Evolutionary conservation across 1,140 invertebrate genomes (phyloP), one percentile per base, ranked within the genome.

Genomic region (Cephus cinctus): DNA sequence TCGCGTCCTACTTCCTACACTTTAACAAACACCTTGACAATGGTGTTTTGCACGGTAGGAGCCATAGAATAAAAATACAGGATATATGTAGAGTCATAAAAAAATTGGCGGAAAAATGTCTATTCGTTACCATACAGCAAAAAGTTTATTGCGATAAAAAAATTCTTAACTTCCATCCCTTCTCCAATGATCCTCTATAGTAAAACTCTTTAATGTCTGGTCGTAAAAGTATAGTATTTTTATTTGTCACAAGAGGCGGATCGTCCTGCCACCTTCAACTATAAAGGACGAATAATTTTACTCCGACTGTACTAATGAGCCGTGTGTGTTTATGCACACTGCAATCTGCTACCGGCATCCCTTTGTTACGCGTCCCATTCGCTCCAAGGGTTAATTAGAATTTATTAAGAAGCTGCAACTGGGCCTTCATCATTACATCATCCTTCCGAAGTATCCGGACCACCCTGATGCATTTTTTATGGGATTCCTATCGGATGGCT

Each of bases 341-440:
- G 51, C 52, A 57, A 65, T 63, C 47, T 49, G 62, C 65, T 67
- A 67, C 65, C 49, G 65, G 48, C 49, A 43, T 52, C 50, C 47
- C 53, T 50, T 23, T 23, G 47, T 57, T 50, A 44, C 49, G 31
- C 47, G 52, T 38, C n/a, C 25, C 22, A 25, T 47, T 47, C 12
- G 25, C 30, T 4, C 21, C 18, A 27, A 25, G 34, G 43, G 34
- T 62, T 64, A 59, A 58, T 64, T 57, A 49, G 30, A 57, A 61
- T 63, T 61, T 59, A 65, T 58, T 50, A 53, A 51, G 50, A n/a
- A n/a, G 0, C 19, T n/a, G 16, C 11, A 25, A 12, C 6, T 5
- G 9, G n/a, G 8, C 12, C 14, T 14, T 5, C n/a, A 32, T 27
- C 23, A 15, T 12, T 9, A 38, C 11, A 30, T 9, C 27, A 9